Conservation (phyloP, 2,888 invertebrate genomes). For the Pecten maximus region DNA sequence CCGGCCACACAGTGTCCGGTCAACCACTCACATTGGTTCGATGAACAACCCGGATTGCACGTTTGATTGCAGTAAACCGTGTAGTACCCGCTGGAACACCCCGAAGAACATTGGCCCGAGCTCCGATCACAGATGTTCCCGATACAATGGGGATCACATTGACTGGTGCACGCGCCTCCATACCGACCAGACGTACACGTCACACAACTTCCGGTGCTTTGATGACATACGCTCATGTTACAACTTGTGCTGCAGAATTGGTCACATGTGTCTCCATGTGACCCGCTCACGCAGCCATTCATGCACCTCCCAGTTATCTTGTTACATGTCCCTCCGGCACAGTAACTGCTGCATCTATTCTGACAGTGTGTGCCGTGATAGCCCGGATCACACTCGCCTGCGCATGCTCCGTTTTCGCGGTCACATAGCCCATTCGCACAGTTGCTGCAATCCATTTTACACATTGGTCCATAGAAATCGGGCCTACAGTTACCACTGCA, state of each 20-base stretch:
- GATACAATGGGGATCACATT: constrained; percentile 30
- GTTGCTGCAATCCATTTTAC: neutral
- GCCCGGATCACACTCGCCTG: neutral
- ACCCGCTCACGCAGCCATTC: constrained; percentile 46
- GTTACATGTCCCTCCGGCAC: constrained; percentile 33
- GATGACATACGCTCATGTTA: neutral
- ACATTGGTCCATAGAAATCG: constrained; percentile 40
- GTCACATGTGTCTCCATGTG: constrained; percentile 44
- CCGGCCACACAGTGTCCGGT: constrained; percentile 41
- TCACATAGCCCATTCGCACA: constrained; percentile 36
- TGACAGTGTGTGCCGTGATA: constrained; percentile 34
- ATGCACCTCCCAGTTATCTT: constrained; percentile 31
- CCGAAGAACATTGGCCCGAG: constrained; percentile 45
- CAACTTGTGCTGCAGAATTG: constrained; percentile 36
- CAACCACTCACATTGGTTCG: constrained; percentile 11
- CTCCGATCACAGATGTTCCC: constrained; percentile 38
- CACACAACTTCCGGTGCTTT: neutral
- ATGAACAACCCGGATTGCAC: constrained; percentile 27
- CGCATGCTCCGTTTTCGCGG: neutral
- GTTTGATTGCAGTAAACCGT: constrained; percentile 16
- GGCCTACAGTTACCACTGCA: constrained; percentile 43
- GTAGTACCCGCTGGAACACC: constrained; percentile 44
- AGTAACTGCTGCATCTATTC: constrained; percentile 21
- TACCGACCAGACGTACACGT: constrained; percentile 30
- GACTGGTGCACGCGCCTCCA: constrained; percentile 35